Base-by-base conservation (phyloP, 2,888 invertebrate species). In the Thelaira solivaga region DNA sequence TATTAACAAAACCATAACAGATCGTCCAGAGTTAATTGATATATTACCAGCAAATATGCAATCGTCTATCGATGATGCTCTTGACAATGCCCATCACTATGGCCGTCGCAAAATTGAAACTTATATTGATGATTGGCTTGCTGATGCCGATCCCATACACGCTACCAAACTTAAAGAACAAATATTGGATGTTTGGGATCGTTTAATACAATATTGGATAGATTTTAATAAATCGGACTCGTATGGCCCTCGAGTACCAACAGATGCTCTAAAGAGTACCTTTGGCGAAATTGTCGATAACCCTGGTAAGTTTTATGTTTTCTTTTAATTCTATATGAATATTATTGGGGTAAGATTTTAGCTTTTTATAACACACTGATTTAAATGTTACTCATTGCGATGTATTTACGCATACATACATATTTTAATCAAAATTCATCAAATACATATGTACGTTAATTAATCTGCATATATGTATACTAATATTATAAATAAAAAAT, bases 31-130 rank as follows among this genome's bases (percentile, higher is more conserved):
- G 84, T 90, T 95, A 65, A 92, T 94, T 82, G 93, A 94, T 84
- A 92, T 96, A 85, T 90, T 98, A 64, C 98, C 98, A 0, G 89
- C 85, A 13, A 89, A 88, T 82, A 86, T 89, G 61, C 88, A 89
- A 76, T 85, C 86, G 34, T 94, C 97, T 71, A 91, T 98, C 43
- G 97, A 97, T 88, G 95, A 96, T 16, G 93, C 97, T 80, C 92
- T 98, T 10, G 96, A 97, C 83, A 97, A 98, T 89, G 97, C 97
- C 0, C 98, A 98, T 87, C 92, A 94, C 24, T 97, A 97, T 87
- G 97, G 98, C 1, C 91, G 97, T 81, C 94, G 96, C 86, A 97
- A 96, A 84, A 95, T 98, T 83, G 95, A 96, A 18, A 94, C 95
- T 82, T 93, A 94, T 86, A 96, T 97, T 31, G 93, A 93, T 86